Conservation (phyloP, 2,113 vertebrate genomes). For the Mus musculus region GRCm39 chr17:83832501-83833000, state of each 20-base stretch:
- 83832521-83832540: constrained; percentile 75
- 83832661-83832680: constrained; percentile 63
- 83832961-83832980: not conserved
- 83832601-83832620: constrained; percentile 64
- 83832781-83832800: constrained; percentile 30
- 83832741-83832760: constrained; percentile 5
- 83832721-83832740: constrained; percentile 68
- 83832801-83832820: not conserved
- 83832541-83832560: not conserved
- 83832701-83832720: constrained; percentile 41
- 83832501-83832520: constrained; percentile 83
- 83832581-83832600: constrained; percentile 68
- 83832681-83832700: constrained; percentile 57
- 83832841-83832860: not conserved
- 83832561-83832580: constrained; percentile 80
- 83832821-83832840: constrained; percentile 37
- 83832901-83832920: constrained; percentile 35
- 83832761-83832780: constrained; percentile 50
- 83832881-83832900: not conserved
- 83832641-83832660: constrained; percentile 39
- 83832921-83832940: not conserved
- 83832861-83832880: not conserved
- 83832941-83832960: not conserved
- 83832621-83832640: constrained; percentile 60
- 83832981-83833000: not conserved